Evolutionary conservation across 2,797 vertebrate genomes (phyloP).

Genomic region (Sphaeramia orbicularis): DNA sequence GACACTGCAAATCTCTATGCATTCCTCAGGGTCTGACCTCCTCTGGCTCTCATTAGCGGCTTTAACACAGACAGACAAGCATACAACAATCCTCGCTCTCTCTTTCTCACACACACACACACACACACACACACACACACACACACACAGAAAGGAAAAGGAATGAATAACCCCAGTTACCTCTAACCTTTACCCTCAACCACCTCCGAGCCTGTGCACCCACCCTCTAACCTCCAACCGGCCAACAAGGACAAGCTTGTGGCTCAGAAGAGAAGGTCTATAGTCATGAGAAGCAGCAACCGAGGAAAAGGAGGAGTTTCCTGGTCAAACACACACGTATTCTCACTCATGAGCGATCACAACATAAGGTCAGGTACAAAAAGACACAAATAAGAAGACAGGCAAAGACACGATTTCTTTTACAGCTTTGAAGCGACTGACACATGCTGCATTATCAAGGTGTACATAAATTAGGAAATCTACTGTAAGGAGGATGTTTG

Average conservation of each 20-base stretch:
- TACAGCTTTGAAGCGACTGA: constrained; percentile 7
- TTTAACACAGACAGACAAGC: constrained; percentile 57
- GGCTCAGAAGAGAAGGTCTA: constrained; percentile 42
- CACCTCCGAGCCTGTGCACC: constrained; percentile 28
- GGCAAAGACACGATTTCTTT: neutral
- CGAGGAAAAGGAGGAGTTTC: constrained; percentile 53
- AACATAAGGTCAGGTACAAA: constrained; percentile 18
- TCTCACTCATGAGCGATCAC: constrained; percentile 22
- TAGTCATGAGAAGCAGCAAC: constrained; percentile 27
- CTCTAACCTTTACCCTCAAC: constrained; percentile 67
- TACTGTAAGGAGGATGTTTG: neutral
- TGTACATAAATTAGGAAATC: neutral
- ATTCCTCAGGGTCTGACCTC: constrained; percentile 63
- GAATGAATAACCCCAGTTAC: constrained; percentile 63
- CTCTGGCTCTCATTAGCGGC: constrained; percentile 65
- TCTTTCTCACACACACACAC: constrained; percentile 10
- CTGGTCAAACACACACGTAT: constrained; percentile 27
- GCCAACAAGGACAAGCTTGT: constrained; percentile 48
- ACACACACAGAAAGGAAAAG: constrained; percentile 8
- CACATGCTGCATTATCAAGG: neutral
- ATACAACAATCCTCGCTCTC: constrained; percentile 22
- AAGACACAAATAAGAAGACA: neutral
- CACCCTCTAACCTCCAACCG: constrained; percentile 18
- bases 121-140: constrained; percentile 15
- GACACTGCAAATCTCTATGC: constrained; percentile 19